phyloP scores from a whole-genome alignment of 2,888 invertebrate genomes.

The Hyalella azteca region DNA sequence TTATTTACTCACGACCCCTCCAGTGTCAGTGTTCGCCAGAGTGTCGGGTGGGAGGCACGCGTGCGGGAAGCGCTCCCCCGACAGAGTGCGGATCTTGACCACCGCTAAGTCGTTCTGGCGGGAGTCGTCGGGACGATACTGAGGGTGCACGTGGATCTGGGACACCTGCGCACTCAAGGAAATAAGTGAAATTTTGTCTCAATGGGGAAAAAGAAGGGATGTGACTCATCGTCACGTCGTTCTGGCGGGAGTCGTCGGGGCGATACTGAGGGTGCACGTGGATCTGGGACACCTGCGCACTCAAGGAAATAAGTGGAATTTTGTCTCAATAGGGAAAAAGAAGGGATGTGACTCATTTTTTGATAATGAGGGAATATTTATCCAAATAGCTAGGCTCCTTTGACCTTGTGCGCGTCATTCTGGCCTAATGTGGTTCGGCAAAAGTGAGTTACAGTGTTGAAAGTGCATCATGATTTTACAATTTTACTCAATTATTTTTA shows the following conservation, averaged over 20 bases:
- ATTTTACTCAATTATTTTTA: too few species aligned
- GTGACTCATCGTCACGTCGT: background rate
- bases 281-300: background rate
- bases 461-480: too few species aligned
- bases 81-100: background rate
- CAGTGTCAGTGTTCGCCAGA: background rate
- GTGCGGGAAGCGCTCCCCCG: background rate
- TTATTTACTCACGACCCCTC: background rate
- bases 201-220: too few species aligned
- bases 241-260: background rate
- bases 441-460: too few species aligned
- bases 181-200: too few species aligned
- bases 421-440: too few species aligned
- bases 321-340: too few species aligned
- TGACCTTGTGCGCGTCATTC: too few species aligned
- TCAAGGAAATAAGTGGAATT: too few species aligned
- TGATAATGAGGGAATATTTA: too few species aligned
- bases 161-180: background rate
- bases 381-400: too few species aligned
- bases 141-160: background rate
- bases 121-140: background rate
- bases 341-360: too few species aligned
- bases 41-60: background rate
- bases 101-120: background rate
- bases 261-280: background rate